Evolutionary conservation across 2,797 vertebrate species (phyloP).

Genomic region (Prionace glauca): DNA sequence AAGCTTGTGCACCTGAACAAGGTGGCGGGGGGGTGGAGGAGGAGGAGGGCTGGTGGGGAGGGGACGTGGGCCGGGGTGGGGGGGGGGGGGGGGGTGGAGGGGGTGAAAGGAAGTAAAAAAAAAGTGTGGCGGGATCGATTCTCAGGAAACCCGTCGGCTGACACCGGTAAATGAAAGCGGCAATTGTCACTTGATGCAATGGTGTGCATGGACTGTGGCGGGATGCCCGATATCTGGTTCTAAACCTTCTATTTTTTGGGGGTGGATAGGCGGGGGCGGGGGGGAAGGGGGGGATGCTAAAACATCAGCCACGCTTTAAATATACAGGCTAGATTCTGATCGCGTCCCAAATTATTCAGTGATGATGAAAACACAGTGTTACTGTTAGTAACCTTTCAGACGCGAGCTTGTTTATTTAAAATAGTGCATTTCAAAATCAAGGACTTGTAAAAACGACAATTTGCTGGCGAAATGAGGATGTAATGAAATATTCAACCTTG

Average conservation of each 20-base stretch:
- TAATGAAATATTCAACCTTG: background rate
- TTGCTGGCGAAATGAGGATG: background rate
- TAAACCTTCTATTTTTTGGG: too few species aligned
- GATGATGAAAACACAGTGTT: background rate
- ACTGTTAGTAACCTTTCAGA: background rate
- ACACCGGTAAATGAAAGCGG: background rate
- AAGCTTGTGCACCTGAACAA: background rate
- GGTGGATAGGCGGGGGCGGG: too few species aligned
- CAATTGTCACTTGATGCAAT: background rate
- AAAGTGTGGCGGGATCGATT: constrained; percentile 35
- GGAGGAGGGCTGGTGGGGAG: too few species aligned
- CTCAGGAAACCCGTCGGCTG: constrained; percentile 22
- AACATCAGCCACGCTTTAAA: too few species aligned
- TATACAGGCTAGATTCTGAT: background rate
- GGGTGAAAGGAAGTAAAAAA: too few species aligned
- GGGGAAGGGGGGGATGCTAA: too few species aligned
- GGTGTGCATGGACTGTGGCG: background rate
- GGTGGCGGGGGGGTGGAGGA: too few species aligned
- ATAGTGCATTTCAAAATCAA: background rate
- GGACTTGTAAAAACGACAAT: background rate
- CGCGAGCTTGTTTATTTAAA: background rate
- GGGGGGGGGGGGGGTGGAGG: too few species aligned
- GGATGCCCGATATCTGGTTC: background rate
- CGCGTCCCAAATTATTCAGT: background rate
- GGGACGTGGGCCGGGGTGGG: too few species aligned